A percentile compares a stretch with the other conserved stretches of the same genome.
Conservation (phyloP, 2,797 vertebrate genomes). For the Onychomys torridus region DNA sequence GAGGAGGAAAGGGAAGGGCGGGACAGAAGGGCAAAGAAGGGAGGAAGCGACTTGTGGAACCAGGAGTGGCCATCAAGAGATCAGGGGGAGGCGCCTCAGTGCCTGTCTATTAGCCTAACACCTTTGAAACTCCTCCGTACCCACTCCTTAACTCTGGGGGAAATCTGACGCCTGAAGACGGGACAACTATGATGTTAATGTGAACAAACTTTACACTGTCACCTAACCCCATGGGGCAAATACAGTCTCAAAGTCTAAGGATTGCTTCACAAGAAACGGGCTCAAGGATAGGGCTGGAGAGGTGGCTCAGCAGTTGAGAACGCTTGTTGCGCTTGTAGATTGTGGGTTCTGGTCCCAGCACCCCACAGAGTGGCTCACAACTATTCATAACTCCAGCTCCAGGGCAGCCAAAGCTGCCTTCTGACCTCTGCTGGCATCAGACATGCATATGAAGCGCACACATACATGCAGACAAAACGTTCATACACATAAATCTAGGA, state of each 20-base stretch:
- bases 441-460: not conserved
- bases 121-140: not conserved
- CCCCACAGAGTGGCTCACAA: no score
- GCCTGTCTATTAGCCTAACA: not conserved
- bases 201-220: not conserved
- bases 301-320: not conserved
- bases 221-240: not conserved
- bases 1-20: no score
- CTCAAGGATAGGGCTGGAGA: not conserved
- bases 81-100: not conserved
- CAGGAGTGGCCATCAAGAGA: not conserved
- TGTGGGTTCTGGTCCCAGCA: not conserved
- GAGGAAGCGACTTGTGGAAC: not conserved
- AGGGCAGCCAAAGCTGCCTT: not conserved
- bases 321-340: not conserved
- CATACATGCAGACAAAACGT: not conserved
- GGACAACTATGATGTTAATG: no score
- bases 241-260: not conserved
- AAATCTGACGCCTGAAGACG: not conserved
- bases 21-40: not conserved
- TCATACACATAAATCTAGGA: not conserved
- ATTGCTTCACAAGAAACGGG: not conserved
- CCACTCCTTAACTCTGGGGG: not conserved
- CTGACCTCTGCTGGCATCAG: not conserved
- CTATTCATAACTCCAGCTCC: not conserved